These are phyloP conservation scores for Yasuhikotakia modesta DNA, from an alignment of 2,797 vertebrate species.

Conservation along the genomic window DNA sequence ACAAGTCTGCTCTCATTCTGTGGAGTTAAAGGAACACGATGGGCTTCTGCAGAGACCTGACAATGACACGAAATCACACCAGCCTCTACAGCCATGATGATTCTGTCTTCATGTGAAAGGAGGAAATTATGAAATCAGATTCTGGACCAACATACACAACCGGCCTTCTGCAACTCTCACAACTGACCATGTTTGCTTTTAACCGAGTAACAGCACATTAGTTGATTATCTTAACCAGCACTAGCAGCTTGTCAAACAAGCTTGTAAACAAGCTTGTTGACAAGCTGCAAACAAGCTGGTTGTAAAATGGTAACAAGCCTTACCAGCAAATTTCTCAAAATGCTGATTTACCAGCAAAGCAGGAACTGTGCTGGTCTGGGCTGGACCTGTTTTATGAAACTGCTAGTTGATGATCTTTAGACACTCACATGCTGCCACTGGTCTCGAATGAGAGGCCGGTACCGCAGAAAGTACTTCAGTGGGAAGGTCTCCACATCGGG, in stretches of 20 bases:
- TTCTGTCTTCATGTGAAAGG: too few species aligned
- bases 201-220: neutral
- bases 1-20: neutral
- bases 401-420: neutral
- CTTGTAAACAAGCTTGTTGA: too few species aligned
- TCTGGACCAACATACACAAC: too few species aligned
- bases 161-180: too few species aligned
- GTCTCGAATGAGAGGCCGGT: constrained; percentile 93
- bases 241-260: too few species aligned
- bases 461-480: constrained; percentile 95
- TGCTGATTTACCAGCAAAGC: neutral
- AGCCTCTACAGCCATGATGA: too few species aligned
- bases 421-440: constrained; percentile 95
- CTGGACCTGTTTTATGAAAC: neutral
- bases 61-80: constrained; percentile 27
- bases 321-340: neutral
- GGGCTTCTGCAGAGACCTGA: constrained; percentile 20
- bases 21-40: neutral
- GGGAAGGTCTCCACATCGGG: constrained; percentile 93
- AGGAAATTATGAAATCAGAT: too few species aligned
- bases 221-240: neutral
- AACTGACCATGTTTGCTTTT: neutral
- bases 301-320: too few species aligned
- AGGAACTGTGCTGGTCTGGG: neutral
- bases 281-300: too few species aligned